Conservation (phyloP, 2,888 invertebrate species). For the Leucozona laternaria region DNA sequence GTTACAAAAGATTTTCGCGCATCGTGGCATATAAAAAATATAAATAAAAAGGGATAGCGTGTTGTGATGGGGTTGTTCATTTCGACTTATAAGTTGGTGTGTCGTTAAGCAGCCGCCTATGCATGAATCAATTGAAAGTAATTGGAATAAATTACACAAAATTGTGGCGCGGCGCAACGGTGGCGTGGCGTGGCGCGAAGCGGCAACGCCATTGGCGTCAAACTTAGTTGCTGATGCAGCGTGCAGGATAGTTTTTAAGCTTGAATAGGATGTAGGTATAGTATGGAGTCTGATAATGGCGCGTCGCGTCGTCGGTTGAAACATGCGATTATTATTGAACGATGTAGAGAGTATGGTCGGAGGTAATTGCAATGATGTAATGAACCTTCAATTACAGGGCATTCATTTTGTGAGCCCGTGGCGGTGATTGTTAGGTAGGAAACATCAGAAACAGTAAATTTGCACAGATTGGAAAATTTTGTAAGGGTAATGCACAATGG, state of each 20-base stretch:
- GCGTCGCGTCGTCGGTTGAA: constrained; percentile 2
- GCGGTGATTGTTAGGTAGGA: constrained; percentile 32
- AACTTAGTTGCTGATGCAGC: constrained; percentile 26
- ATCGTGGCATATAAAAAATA: constrained; percentile 33
- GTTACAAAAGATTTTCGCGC: constrained; percentile 60
- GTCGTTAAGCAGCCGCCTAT: background rate
- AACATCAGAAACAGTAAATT: constrained; percentile 14
- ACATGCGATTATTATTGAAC: constrained; percentile 63
- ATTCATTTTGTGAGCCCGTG: constrained; percentile 33
- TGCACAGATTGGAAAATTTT: constrained; percentile 28
- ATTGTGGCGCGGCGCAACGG: constrained; percentile 59
- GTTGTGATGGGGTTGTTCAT: constrained; percentile 21
- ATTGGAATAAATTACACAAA: constrained; percentile 72
- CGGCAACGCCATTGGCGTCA: constrained; percentile 40
- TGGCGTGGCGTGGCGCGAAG: background rate
- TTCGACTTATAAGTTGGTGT: background rate
- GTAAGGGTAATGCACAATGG: background rate
- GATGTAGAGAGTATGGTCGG: constrained; percentile 16
- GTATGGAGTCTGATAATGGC: constrained; percentile 32
- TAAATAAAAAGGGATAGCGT: constrained; percentile 21
- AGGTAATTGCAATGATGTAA: constrained; percentile 66
- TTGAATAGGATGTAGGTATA: constrained; percentile 1
- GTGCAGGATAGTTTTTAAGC: constrained; percentile 41
- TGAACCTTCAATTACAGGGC: constrained; percentile 65
- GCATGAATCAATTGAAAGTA: constrained; percentile 71